Evolutionary conservation across 2,888 invertebrate genomes (phyloP).

Genomic region (Erynnis tages): DNA sequence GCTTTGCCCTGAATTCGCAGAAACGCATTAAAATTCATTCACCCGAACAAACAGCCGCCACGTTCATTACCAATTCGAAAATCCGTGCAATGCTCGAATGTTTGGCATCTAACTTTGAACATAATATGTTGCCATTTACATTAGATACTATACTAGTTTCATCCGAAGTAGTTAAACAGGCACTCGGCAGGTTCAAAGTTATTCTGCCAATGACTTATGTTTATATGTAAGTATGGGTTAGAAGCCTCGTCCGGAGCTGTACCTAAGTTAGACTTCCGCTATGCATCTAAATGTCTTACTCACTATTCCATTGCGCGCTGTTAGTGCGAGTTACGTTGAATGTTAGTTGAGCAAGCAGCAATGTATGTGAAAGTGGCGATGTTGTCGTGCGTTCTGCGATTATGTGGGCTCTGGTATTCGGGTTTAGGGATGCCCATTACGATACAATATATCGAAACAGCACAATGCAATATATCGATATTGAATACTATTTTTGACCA

Average conservation of each 20-base stretch:
- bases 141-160: constrained; percentile 7
- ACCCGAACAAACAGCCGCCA: background rate
- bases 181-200: constrained; percentile 9
- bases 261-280: constrained; percentile 16
- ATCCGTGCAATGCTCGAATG: background rate
- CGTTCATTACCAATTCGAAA: constrained; percentile 6
- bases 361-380: constrained; percentile 16
- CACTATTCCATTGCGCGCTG: constrained; percentile 25
- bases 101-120: background rate
- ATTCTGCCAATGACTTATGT: constrained; percentile 19
- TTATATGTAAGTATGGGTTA: constrained; percentile 19
- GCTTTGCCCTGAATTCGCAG: constrained; percentile 45
- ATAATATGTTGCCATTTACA: background rate
- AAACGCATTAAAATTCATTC: constrained; percentile 59
- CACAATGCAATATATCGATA: too few relatives aligned
- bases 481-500: too few relatives aligned
- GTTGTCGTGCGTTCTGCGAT: constrained; percentile 7
- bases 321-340: background rate
- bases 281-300: constrained; percentile 1
- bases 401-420: constrained; percentile 41
- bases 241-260: constrained; percentile 5
- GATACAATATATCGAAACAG: too few relatives aligned
- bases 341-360: constrained; percentile 7
- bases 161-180: constrained; percentile 7
- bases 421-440: too few relatives aligned